Evolutionary conservation across 2,113 vertebrate species (phyloP), one percentile per base, ranked within the genome.

Genomic region (Oncorhynchus clarkii): DNA sequence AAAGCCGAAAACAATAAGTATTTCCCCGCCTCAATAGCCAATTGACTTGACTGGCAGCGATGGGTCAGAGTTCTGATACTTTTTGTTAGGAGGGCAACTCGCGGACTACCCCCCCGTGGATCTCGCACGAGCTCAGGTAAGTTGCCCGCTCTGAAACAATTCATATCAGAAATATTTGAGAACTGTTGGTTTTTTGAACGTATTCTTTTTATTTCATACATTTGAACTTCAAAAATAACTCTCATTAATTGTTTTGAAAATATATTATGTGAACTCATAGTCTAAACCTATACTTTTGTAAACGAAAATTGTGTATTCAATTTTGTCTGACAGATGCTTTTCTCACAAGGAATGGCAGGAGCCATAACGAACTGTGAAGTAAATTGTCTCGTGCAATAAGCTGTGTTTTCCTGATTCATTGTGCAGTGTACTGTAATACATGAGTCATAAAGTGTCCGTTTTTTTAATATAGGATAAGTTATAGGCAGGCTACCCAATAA

Each of bases 121-220:
- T 62, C 73, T 6, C 59, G 34, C 68, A 20, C 67, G 14, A 75
- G 29, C 81, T 34, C 84, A 88, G 90, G 90, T 90, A 83, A 79
- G 75, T 31, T 0, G 11, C 26, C 76, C n/a, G 22, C 16, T 57
- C 16, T 54, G 18, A 57, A 57, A 57, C 51, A 57, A 57, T 57
- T 18, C 51, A 16, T 57, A 57, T 20, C 20, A 45, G 39, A 45
- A 45, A 45, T 45, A 45, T 12, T 11, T 45, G 9, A 45, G 3
- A 57, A 57, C 54, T 57, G 20, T 57, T 57, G 18, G 20, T 57
- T 57, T 2, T 57, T 39, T 13, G 5, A 5, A 57, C 16, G 16
- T 18, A 6, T 2, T 39, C 2, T 39, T 39, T 39, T 9, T 39
- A 2, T 9, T 39, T 39, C 7, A 39, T 39, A 39, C 8, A 9